Evolutionary conservation across 2,113 vertebrate species (phyloP).

Genomic region (Syngnathus typhle): DNA sequence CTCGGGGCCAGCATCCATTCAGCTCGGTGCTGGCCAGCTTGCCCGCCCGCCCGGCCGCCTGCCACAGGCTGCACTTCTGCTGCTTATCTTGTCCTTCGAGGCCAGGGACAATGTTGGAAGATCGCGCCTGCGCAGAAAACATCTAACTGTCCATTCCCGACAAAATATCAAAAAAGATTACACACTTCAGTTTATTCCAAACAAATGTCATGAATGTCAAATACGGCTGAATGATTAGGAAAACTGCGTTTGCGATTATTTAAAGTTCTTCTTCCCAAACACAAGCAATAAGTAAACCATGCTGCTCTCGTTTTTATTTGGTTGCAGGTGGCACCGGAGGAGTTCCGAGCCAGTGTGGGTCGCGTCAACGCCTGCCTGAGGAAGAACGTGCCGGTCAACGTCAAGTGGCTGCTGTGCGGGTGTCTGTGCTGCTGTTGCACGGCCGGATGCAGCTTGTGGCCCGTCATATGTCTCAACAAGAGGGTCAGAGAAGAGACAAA

Average conservation of each 20-base stretch:
- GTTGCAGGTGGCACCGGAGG: constrained; percentile 92
- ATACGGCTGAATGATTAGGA: too few species aligned
- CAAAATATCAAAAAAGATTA: background rate
- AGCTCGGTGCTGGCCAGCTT: constrained; percentile 71
- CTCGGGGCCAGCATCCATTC: constrained; percentile 78
- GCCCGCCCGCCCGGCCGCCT: constrained; percentile 77
- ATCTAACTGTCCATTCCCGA: constrained; percentile 38
- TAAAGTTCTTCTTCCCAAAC: too few species aligned
- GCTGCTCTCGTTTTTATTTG: background rate
- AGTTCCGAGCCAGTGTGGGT: constrained; percentile 95
- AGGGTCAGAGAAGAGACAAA: constrained; percentile 76
- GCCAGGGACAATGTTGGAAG: constrained; percentile 53
- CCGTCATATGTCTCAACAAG: constrained; percentile 98
- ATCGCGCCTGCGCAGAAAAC: constrained; percentile 63
- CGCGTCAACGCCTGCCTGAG: constrained; percentile 89
- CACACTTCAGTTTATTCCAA: too few species aligned
- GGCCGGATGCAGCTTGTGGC: constrained; percentile 96
- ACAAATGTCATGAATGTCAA: too few species aligned
- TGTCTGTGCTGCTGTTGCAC: constrained; percentile 98
- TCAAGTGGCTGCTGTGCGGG: constrained; percentile 97
- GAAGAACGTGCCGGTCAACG: constrained; percentile 93
- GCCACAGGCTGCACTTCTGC: constrained; percentile 80
- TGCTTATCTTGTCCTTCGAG: constrained; percentile 71
- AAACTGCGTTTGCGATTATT: too few species aligned
- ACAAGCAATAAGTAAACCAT: too few species aligned